phyloP scores from a whole-genome alignment of 53 echinoderm and acorn worm genomes.

The Luidia sarsii region DNA sequence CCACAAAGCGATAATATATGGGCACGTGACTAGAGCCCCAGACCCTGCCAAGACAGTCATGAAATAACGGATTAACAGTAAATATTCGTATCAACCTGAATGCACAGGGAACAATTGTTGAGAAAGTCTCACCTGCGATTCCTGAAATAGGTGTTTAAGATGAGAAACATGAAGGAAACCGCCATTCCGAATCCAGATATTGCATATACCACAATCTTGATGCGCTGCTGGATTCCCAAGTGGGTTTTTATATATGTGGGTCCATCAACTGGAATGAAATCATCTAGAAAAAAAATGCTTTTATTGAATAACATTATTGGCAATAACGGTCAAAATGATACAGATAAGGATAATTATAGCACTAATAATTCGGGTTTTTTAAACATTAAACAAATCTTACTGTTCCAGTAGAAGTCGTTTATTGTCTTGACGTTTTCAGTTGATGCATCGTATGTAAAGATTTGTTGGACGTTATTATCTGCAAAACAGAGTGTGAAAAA shows the following conservation, averaged over 20 bases:
- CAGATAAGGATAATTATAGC: neutral
- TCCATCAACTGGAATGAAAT: slow-evolving; percentile 56
- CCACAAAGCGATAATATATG: too few relatives aligned
- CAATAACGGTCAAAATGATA: neutral
- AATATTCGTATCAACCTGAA: neutral
- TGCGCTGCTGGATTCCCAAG: slow-evolving; percentile 11
- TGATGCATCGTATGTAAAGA: slow-evolving; percentile 50
- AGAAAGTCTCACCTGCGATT: slow-evolving; percentile 44
- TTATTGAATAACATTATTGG: too few relatives aligned
- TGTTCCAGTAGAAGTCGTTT: slow-evolving; percentile 51
- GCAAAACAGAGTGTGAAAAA: too few relatives aligned
- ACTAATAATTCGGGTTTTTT: neutral
- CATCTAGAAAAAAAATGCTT: neutral
- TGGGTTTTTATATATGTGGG: slow-evolving; percentile 37
- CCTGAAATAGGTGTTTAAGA: slow-evolving; percentile 45
- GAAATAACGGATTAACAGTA: too few relatives aligned
- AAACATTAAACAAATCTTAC: slow-evolving; percentile 20
- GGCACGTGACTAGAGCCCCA: too few relatives aligned
- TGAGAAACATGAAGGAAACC: slow-evolving; percentile 45
- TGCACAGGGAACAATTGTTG: neutral
- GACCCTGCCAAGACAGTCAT: too few relatives aligned
- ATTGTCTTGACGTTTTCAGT: slow-evolving; percentile 29
- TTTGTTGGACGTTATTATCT: slow-evolving; percentile 51
- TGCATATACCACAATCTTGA: slow-evolving; percentile 49
- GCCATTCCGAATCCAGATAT: slow-evolving; percentile 49